Percentiles rank a stretch among this genome's conserved stretches.
Conservation (phyloP, 2,113 vertebrate genomes). For the Agelaius phoeniceus region DNA sequence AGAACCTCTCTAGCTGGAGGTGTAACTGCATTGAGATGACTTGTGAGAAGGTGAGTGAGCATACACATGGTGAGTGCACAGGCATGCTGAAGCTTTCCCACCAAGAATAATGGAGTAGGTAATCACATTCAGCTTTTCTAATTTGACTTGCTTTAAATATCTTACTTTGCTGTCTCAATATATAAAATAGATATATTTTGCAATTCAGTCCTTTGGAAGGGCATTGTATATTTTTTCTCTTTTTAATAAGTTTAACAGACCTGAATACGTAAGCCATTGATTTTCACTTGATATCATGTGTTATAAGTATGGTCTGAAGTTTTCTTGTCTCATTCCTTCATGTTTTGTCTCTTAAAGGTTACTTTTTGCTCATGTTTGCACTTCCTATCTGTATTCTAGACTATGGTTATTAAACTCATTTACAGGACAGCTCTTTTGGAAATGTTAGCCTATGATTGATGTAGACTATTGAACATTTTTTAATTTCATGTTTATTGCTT, state of each 20-base stretch:
- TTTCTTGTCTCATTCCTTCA: not conserved
- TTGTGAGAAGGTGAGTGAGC: not conserved
- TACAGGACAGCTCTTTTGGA: not conserved
- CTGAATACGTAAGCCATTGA: not conserved
- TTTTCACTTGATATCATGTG: not conserved
- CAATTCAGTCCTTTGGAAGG: not conserved
- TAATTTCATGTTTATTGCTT: conserved; percentile 20
- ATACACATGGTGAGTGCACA: rapidly evolving
- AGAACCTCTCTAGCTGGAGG: not conserved
- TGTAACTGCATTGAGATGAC: not conserved
- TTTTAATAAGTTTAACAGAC: not conserved
- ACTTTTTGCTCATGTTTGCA: not conserved
- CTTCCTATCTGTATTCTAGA: not conserved
- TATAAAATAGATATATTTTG: not conserved
- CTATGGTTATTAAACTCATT: not conserved
- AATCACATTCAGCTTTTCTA: not conserved
- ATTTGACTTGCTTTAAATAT: not conserved
- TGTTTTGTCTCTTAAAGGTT: not conserved
- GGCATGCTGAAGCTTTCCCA: not conserved
- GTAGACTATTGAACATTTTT: not conserved
- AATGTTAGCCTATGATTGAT: not conserved
- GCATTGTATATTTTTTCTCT: not conserved
- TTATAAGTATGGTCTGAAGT: not conserved
- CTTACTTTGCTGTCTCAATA: not conserved
- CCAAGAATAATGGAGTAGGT: not conserved